These are phyloP conservation scores for Drosophila greeni DNA, from an alignment of 2,888 invertebrate genomes.

Conservation along the genomic window DNA sequence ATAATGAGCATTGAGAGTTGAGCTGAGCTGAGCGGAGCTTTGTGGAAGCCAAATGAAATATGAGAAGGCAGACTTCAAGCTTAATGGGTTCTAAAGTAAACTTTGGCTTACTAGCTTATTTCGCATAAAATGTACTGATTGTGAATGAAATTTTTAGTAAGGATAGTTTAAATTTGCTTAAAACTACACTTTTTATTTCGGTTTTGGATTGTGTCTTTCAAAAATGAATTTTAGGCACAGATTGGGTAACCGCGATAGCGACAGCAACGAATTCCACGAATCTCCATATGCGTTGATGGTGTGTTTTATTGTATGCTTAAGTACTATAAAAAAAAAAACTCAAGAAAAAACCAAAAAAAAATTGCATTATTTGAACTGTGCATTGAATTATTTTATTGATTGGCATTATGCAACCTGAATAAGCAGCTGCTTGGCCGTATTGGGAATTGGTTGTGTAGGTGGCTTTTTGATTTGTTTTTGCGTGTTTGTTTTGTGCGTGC, in stretches of 20 bases:
- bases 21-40: slow-evolving; percentile 16
- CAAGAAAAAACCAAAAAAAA: slow-evolving; percentile 31
- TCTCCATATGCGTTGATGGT: slow-evolving; percentile 73
- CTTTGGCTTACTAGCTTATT: slow-evolving; percentile 19
- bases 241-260: slow-evolving; percentile 80
- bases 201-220: slow-evolving; percentile 42
- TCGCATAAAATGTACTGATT: slow-evolving; percentile 51
- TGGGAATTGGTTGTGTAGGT: slow-evolving; percentile 46
- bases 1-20: slow-evolving; percentile 29
- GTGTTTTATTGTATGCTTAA: slow-evolving; percentile 41
- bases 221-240: slow-evolving; percentile 78
- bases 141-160: slow-evolving; percentile 56
- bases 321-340: slow-evolving; percentile 38
- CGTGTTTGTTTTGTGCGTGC: slow-evolving; percentile 45
- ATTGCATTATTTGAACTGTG: slow-evolving; percentile 50
- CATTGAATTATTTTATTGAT: slow-evolving; percentile 32
- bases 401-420: slow-evolving; percentile 22
- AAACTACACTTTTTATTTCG: slow-evolving; percentile 33
- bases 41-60: slow-evolving; percentile 41
- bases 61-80: slow-evolving; percentile 48
- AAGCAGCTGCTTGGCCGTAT: slow-evolving; percentile 29
- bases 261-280: slow-evolving; percentile 79
- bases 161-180: slow-evolving; percentile 50
- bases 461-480: slow-evolving; percentile 50
- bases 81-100: slow-evolving; percentile 42